A percentile compares a stretch with the other conserved stretches of the same genome.
Evolutionary conservation across 2,797 vertebrate species (phyloP).

Genomic region (Sebastes alutus): DNA sequence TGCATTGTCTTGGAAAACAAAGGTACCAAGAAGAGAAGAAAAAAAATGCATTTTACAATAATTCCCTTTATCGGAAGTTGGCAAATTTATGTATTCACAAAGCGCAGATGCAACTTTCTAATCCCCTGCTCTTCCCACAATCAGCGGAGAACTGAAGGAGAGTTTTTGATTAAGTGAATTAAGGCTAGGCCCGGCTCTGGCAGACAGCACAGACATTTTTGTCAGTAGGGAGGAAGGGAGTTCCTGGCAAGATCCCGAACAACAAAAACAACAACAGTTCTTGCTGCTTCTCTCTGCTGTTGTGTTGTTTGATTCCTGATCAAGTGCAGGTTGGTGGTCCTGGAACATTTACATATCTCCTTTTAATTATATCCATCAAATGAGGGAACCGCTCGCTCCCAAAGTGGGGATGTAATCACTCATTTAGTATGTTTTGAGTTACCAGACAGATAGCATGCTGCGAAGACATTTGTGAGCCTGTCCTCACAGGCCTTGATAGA

Average conservation of each 20-base stretch:
- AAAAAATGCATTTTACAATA: constrained; percentile 41
- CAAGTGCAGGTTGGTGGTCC: constrained; percentile 55
- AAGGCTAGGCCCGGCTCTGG: constrained; percentile 23
- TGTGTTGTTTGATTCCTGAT: constrained; percentile 39
- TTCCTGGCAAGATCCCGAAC: constrained; percentile 48
- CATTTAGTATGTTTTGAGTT: constrained; percentile 24
- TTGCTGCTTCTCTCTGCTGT: constrained; percentile 27
- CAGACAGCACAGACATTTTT: constrained; percentile 32
- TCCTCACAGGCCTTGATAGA: constrained; percentile 36
- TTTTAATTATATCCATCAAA: constrained; percentile 51
- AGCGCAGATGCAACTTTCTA: constrained; percentile 46
- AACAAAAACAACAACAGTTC: constrained; percentile 28
- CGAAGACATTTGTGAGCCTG: constrained; percentile 48
- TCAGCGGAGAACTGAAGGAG: constrained; percentile 40
- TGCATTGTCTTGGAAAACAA: constrained; percentile 66
- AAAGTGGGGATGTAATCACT: constrained; percentile 44
- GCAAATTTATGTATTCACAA: constrained; percentile 49
- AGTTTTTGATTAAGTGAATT: constrained; percentile 66
- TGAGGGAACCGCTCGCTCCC: not conserved
- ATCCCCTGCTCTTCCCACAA: constrained; percentile 47
- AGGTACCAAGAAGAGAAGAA: constrained; percentile 20
- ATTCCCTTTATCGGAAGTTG: constrained; percentile 61
- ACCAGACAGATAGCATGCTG: constrained; percentile 42
- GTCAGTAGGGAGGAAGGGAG: constrained; percentile 21
- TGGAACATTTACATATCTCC: constrained; percentile 39